Base-by-base conservation (phyloP, 2,113 vertebrate species). In the Notothenia rossii region DNA sequence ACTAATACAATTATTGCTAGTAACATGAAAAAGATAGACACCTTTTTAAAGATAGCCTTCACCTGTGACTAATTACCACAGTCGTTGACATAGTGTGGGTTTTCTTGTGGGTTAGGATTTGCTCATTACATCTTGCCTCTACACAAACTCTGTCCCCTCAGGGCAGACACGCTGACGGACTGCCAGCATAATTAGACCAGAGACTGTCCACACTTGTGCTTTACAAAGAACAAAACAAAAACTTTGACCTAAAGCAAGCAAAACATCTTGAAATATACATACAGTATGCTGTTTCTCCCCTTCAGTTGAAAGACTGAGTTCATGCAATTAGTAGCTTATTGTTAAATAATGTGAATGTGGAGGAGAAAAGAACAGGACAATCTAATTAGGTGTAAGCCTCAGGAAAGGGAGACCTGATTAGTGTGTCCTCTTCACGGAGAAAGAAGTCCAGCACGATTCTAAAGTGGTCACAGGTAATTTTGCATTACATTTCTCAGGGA, bases 331-430 rank as follows among this genome's bases (percentile, higher is more conserved):
- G 11, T 1, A 7, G 48, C 40, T 71, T 59, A 68, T 61, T 29
- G 10, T 59, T 10, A 22, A n/a, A 77, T 59, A 3, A 8, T 10
- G 75, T 51, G 55, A 10, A 54, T 36, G 25, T 65, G 59, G 1
- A 49, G 20, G 46, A 72, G 69, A 56, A 22, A 60, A 18, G 62
- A 59, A 40, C 15, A 10, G 50, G 50, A 63, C 15, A 40, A 54
- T 66, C 20, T 78, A 65, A 77, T 72, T 70, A 76, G 36, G 2
- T 56, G 22, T 36, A 29, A 49, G 20, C 40, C 50, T 65, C 9
- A 1, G 29, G 66, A 64, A 50, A 62, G 7, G 1, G 12, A 81
- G 48, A 64, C 2, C 67, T 77, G 48, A 75, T 75, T 75, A 78
- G 50, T 29, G 4, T 56, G 18, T 53, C 63, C 9, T 53, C 59